A percentile compares a stretch with the other conserved stretches of the same genome.
Evolutionary conservation across 2,113 vertebrate genomes (phyloP).

Genomic region (Scartelaos histophorus): DNA sequence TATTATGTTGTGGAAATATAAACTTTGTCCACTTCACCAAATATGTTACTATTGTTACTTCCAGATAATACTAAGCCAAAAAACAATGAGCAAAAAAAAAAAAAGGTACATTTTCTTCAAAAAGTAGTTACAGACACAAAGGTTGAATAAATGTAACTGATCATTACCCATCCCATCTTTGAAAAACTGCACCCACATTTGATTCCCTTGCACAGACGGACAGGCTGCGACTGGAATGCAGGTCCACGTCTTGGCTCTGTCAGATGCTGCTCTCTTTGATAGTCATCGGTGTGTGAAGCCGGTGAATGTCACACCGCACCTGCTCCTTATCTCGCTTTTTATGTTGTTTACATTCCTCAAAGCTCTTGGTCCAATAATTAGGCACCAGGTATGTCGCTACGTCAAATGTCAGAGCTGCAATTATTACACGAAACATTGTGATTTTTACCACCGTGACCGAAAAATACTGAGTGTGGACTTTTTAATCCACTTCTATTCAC

Average conservation of each 20-base stretch:
- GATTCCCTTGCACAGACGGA: slow-evolving; percentile 22
- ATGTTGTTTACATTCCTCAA: slow-evolving; percentile 52
- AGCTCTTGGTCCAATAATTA: slow-evolving; percentile 41
- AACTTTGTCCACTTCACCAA: too few relatives aligned
- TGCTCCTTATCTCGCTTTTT: slow-evolving; percentile 48
- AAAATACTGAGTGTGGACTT: not conserved
- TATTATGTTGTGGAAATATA: too few relatives aligned
- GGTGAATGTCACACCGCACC: slow-evolving; percentile 43
- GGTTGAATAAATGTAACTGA: not conserved
- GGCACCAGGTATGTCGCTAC: not conserved
- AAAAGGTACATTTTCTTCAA: too few relatives aligned
- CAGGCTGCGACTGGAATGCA: slow-evolving; percentile 54
- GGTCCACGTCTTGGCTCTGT: slow-evolving; percentile 52
- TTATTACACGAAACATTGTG: not conserved
- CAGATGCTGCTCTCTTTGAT: slow-evolving; percentile 60
- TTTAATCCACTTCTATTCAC: not conserved
- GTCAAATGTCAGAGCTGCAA: not conserved
- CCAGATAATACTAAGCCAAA: too few relatives aligned
- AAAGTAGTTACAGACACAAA: too few relatives aligned
- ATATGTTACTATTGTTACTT: too few relatives aligned
- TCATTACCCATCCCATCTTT: not conserved
- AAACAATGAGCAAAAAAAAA: too few relatives aligned
- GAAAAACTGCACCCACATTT: slow-evolving; percentile 1
- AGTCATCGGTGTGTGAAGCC: slow-evolving; percentile 49
- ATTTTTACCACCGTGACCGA: not conserved